Evolutionary conservation across 2,888 invertebrate genomes (phyloP).

Genomic region (Scaptomyza flava): DNA sequence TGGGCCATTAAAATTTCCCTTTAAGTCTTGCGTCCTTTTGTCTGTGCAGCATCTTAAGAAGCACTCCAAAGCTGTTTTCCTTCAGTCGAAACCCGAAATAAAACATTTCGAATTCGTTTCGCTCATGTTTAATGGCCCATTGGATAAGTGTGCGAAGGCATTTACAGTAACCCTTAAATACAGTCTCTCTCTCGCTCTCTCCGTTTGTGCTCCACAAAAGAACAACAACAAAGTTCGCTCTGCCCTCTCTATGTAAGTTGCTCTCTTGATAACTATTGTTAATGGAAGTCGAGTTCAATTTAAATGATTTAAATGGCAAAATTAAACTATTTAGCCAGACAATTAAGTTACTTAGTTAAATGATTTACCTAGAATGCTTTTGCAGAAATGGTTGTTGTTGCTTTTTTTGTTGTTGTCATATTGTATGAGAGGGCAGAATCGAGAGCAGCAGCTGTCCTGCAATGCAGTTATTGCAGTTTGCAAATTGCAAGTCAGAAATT

Average conservation of each 20-base stretch:
- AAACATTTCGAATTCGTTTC: conserved; percentile 49
- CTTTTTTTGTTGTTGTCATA: not conserved
- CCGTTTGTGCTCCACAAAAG: conserved; percentile 10
- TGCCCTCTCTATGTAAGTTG: conserved; percentile 3
- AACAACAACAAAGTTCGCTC: conserved; percentile 23
- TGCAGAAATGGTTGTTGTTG: not conserved
- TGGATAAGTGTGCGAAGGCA: conserved; percentile 38
- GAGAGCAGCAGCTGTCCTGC: conserved; percentile 50
- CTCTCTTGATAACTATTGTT: conserved; percentile 37
- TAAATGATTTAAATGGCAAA: conserved; percentile 56
- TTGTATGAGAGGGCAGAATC: conserved; percentile 1
- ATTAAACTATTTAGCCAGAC: conserved; percentile 46
- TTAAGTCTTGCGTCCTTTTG: conserved; percentile 33
- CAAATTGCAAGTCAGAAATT: conserved; percentile 19
- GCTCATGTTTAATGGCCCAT: conserved; percentile 31
- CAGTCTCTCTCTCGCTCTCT: conserved; percentile 1
- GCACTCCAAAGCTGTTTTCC: conserved; percentile 41
- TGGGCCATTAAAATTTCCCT: conserved; percentile 42
- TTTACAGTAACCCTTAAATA: conserved; percentile 44
- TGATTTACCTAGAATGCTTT: conserved; percentile 8
- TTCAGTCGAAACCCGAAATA: conserved; percentile 3
- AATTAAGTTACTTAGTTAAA: conserved; percentile 20
- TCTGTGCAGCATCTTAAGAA: conserved; percentile 47
- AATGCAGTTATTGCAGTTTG: conserved; percentile 45
- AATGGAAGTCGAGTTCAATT: conserved; percentile 47